Percentiles rank a stretch among this genome's conserved stretches.
phyloP scores from a whole-genome alignment of 2,113 vertebrate genomes.

The Ictidomys tridecemlineatus region DNA sequence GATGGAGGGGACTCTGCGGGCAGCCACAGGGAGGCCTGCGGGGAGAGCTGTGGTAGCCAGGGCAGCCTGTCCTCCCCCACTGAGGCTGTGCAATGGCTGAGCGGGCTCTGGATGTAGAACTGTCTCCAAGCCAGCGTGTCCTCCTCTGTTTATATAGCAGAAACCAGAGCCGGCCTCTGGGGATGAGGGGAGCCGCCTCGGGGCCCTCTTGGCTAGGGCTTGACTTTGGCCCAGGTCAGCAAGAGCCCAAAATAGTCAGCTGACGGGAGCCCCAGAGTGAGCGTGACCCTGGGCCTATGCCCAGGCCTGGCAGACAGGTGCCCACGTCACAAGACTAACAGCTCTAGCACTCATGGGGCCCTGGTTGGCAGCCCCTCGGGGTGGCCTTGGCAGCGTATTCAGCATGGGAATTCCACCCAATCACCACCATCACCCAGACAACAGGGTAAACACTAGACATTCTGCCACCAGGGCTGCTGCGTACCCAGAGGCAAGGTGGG shows the following conservation, averaged over 20 bases:
- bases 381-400: slow-evolving; percentile 55
- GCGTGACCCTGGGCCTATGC: slow-evolving; percentile 80
- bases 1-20: background rate
- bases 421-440: slow-evolving; percentile 58
- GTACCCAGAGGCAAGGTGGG: background rate
- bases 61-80: slow-evolving; percentile 26
- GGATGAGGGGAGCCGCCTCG: slow-evolving; percentile 56
- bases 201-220: slow-evolving; percentile 70
- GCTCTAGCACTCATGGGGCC: slow-evolving; percentile 68
- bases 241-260: slow-evolving; percentile 81
- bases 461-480: background rate
- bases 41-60: background rate
- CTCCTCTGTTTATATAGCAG: slow-evolving; percentile 81
- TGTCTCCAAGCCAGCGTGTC: slow-evolving; percentile 70
- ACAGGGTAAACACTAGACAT: slow-evolving; percentile 13
- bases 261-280: slow-evolving; percentile 75
- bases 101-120: slow-evolving; percentile 23
- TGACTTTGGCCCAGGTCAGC: slow-evolving; percentile 81
- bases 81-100: background rate
- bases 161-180: slow-evolving; percentile 77
- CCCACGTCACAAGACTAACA: slow-evolving; percentile 83
- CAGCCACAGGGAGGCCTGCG: background rate
- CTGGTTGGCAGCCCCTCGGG: slow-evolving; percentile 77
- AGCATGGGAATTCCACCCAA: slow-evolving; percentile 65
- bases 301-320: slow-evolving; percentile 82